Percentiles rank a stretch among this genome's conserved stretches.
These are phyloP conservation scores for Athetis lepigone DNA, from an alignment of 2,888 invertebrate species.

Conservation along the genomic window DNA sequence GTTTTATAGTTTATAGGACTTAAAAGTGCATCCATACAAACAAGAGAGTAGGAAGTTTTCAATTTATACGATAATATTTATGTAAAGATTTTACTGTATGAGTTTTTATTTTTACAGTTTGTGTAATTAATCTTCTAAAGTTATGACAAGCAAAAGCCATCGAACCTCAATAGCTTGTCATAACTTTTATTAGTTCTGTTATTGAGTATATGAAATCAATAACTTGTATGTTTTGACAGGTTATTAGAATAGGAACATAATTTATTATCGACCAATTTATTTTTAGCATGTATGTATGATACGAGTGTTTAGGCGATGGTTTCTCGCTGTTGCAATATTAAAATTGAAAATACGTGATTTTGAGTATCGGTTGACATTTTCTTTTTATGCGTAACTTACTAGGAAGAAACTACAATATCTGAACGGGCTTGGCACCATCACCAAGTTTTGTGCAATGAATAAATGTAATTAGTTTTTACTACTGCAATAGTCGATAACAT, in stretches of 20 bases:
- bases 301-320: neutral
- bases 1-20: too few species aligned
- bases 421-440: too few species aligned
- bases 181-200: constrained; percentile 18
- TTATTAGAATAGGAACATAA: constrained; percentile 30
- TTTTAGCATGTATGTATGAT: constrained; percentile 24
- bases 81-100: neutral
- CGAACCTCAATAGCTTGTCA: constrained; percentile 11
- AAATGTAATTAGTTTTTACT: too few species aligned
- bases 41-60: too few species aligned
- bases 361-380: too few species aligned
- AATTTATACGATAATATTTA: too few species aligned
- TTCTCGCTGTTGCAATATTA: constrained; percentile 5
- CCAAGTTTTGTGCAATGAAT: too few species aligned
- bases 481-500: too few species aligned
- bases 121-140: constrained; percentile 41
- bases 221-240: constrained; percentile 39
- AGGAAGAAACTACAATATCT: too few species aligned
- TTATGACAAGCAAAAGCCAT: too few species aligned
- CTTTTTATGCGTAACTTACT: too few species aligned
- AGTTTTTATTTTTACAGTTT: neutral
- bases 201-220: constrained; percentile 37
- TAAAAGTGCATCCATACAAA: too few species aligned
- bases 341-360: neutral
- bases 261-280: constrained; percentile 27